Evolutionary conservation across 2,113 vertebrate genomes (phyloP), one percentile per base, ranked within the genome.

Genomic region (Sapayoa aenigma): DNA sequence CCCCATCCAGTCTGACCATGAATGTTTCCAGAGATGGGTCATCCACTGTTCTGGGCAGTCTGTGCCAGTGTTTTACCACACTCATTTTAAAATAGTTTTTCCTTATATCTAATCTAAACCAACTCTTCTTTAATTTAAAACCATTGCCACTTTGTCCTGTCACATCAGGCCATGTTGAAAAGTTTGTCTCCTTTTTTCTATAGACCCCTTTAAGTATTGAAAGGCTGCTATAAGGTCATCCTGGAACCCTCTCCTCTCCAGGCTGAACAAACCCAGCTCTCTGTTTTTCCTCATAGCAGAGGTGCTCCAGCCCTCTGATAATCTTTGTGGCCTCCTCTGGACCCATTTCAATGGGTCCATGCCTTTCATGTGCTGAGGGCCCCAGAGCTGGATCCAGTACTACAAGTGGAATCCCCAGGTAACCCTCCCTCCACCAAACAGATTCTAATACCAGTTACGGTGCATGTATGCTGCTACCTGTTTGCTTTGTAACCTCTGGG

Each of bases 81-180:
- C 12, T 69, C 21, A 14, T 6, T 2, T 4, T 63, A 72, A 37
- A 42, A 20, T 27, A 35, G 25, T 19, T 83, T 62, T 56, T 71
- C 7, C 12, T 56, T 77, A 4, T 15, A 63, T 33, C 35, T 47
- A 28, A 5, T 27, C 63, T 55, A 63, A 65, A 37, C 55, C 35
- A 76, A 7, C 9, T 18, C 21, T 90, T 76, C 19, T 76, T 47
- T 55, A 62, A 27, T 41, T 46, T 62, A 47, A 83, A 60, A 47
- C 14, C 9, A 14, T 6, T 68, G 11, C 9, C 12, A 12, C 23
- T 52, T 52, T 60, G 15, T 59, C 12, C 53, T 89, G 0, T 60
- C 0, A 0, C n/a, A 46, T 31, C 55, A 69, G n/a, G 14, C 12
- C 17, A 17, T 69, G 21, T n/a, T 35, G 18, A 49, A 69, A 62